phyloP scores from a whole-genome alignment of 2,113 vertebrate species.

The Ciconia stormi region DNA sequence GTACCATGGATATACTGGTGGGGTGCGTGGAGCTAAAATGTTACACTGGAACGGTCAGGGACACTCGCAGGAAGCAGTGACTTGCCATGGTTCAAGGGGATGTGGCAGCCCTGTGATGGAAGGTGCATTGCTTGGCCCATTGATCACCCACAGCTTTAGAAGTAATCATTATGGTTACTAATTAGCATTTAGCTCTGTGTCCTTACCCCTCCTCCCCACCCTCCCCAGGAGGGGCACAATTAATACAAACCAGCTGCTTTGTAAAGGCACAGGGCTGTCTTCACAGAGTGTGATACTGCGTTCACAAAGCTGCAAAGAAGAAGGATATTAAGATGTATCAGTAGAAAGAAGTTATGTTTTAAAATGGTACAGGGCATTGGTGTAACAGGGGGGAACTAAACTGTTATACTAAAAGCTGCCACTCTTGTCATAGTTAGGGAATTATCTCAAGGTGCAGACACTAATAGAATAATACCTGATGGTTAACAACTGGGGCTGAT shows the following conservation, averaged over 20 bases:
- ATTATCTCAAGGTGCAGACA: not conserved
- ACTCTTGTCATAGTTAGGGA: not conserved
- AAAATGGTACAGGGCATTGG: not conserved
- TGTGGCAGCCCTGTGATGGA: not conserved
- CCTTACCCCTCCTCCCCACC: not conserved
- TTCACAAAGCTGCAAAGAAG: not conserved
- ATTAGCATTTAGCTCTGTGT: not conserved
- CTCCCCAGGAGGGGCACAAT: not conserved
- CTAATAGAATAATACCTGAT: not conserved
- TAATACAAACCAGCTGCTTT: not conserved
- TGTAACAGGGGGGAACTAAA: not conserved
- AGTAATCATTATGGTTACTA: not conserved
- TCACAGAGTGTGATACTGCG: not conserved
- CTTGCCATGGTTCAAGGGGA: not conserved
- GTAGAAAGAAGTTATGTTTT: not conserved
- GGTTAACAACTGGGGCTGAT: not conserved
- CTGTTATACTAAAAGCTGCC: not conserved
- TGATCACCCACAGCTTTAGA: not conserved
- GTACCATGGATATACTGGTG: fast-evolving
- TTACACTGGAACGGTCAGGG: fast-evolving
- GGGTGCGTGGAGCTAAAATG: not conserved
- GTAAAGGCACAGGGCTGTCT: not conserved
- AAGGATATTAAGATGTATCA: not conserved
- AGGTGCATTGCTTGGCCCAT: not conserved
- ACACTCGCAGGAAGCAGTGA: not conserved